Conservation (phyloP, 2,797 vertebrate species). For the Tiaroga cobitis region DNA sequence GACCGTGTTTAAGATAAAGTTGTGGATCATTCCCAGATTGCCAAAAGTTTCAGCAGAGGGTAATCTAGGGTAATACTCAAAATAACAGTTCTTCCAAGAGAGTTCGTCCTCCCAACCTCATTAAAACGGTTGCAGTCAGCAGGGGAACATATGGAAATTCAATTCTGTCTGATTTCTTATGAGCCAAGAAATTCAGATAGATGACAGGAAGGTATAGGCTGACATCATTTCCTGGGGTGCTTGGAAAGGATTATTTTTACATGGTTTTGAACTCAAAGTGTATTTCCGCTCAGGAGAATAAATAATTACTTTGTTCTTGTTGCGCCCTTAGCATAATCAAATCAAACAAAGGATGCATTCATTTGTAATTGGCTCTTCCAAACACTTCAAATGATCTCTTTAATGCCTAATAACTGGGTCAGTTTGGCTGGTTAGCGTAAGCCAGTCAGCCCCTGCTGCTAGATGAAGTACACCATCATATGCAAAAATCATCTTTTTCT, state of each 20-base stretch:
- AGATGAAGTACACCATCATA: neutral
- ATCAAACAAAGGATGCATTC: neutral
- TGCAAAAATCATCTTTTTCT: neutral
- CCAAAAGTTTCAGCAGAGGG: neutral
- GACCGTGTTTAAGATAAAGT: neutral
- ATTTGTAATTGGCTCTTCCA: neutral
- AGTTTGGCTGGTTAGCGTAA: neutral
- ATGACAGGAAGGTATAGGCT: neutral
- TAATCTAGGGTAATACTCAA: neutral
- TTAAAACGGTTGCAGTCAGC: neutral
- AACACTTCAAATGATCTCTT: neutral
- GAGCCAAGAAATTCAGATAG: conserved; percentile 13
- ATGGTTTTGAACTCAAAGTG: neutral
- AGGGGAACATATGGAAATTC: conserved; percentile 20
- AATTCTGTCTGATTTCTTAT: neutral
- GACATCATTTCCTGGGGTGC: conserved; percentile 14
- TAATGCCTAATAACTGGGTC: neutral
- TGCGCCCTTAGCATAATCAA: neutral
- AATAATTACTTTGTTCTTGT: neutral
- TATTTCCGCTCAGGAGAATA: neutral
- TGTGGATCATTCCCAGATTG: neutral
- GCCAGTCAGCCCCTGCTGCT: neutral
- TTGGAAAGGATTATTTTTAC: neutral
- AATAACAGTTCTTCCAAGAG: neutral
- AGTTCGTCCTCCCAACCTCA: neutral